Conservation (phyloP, 2,888 invertebrate species). For the Trachelus iudaicus region DNA sequence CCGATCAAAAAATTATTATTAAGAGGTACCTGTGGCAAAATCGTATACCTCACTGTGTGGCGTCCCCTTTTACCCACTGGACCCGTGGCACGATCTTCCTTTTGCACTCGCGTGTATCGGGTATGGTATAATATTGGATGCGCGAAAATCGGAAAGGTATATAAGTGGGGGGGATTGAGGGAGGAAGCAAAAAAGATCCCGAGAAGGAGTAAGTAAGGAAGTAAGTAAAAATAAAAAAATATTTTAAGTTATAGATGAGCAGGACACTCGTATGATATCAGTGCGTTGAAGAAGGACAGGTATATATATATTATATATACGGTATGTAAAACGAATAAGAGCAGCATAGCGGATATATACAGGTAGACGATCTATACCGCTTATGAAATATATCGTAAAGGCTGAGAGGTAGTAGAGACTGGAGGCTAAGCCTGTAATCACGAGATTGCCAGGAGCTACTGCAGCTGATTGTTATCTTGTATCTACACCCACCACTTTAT, state of each 20-base stretch:
- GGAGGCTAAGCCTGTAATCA: slow-evolving; percentile 62
- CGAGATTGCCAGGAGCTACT: slow-evolving; percentile 64
- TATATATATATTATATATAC: not conserved
- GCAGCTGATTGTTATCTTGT: slow-evolving; percentile 65
- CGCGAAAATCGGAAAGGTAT: slow-evolving; percentile 44
- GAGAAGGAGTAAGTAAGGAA: not conserved
- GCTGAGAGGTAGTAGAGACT: slow-evolving; percentile 39
- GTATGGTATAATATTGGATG: slow-evolving; percentile 42
- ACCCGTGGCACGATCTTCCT: not conserved
- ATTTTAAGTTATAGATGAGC: not conserved
- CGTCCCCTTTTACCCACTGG: slow-evolving; percentile 1
- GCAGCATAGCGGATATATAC: not conserved
- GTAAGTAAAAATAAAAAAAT: not conserved
- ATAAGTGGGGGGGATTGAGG: not conserved
- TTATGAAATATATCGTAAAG: slow-evolving; percentile 53
- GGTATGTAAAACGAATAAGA: not conserved
- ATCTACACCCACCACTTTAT: slow-evolving; percentile 65
- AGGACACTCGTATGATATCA: not conserved
- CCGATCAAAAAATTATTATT: slow-evolving; percentile 64
- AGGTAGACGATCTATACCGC: slow-evolving; percentile 27
- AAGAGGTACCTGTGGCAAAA: slow-evolving; percentile 55
- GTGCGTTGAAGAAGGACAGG: not conserved
- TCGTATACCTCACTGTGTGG: not conserved
- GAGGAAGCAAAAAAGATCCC: not conserved
- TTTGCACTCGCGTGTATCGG: slow-evolving; percentile 4